Base-by-base conservation (phyloP, 2,888 invertebrate genomes). In the Meganola albula region DNA sequence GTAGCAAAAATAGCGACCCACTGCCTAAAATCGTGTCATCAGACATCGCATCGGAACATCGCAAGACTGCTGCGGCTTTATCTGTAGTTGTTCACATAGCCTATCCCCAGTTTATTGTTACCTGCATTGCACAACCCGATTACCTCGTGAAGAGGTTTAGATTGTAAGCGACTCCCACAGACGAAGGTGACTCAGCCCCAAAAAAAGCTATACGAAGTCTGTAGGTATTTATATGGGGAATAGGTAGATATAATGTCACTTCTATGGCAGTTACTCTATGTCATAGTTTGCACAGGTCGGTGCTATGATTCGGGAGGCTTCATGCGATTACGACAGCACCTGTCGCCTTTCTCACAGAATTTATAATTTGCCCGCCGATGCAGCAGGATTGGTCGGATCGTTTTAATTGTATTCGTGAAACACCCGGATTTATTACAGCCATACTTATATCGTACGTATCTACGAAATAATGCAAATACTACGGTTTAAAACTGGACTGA, bases 311-410 rank as follows among this genome's bases (percentile, higher is more conserved):
- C 73, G 72, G 63, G 62, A 65, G 69, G 71, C 65, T 69, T 64
- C 70, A 72, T 70, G 77, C 76, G 80, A 79, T 77, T 76, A 78
- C 71, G 51, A 69, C 65, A 70, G 58, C 82, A 82, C 80, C 80
- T 82, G 82, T 70, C 79, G 72, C 66, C 74, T 65, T 73, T 80
- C 82, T 74, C 82, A 82, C 57, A 65, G 80, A 79, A 80, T 82
- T 78, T 68, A 82, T 80, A 80, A 80, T 79, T 78, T 63, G 47
- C 52, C 53, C 54, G 58, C 34, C 53, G 53, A 46, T 53, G 57
- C 58, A 50, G 58, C 51, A 55, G 78, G 76, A 75, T 76, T 69
- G 69, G 58, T 61, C 60, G 54, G 74, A 68, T 71, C 75, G 65
- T 58, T 67, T 67, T 79, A 80, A 82, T 80, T 75, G 77, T 79